These are phyloP conservation scores for Caenorhabditis briggsae DNA, from an alignment of 1,140 invertebrate species.

Conservation along the genomic window DNA sequence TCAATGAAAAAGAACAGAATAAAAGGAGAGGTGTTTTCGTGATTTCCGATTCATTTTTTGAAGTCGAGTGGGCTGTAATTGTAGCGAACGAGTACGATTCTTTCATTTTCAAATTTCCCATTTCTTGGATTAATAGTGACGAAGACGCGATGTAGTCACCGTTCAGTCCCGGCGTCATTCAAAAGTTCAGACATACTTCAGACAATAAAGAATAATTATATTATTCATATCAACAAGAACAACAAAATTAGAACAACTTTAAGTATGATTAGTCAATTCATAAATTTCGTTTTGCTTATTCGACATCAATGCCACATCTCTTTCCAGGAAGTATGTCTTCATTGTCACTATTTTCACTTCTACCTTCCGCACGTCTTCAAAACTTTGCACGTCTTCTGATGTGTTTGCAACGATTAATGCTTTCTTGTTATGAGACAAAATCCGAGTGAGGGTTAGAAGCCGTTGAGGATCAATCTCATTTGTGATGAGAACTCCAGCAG, in stretches of 20 bases:
- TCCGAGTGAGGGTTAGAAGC: slow-evolving; percentile 15
- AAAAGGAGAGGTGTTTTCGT: neutral
- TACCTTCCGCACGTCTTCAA: neutral
- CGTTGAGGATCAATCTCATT: slow-evolving; percentile 1
- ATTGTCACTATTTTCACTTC: slow-evolving; percentile 17
- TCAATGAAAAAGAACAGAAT: neutral
- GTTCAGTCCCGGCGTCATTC: too few species aligned
- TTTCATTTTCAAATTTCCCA: too few species aligned
- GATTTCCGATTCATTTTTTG: neutral
- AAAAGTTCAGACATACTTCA: too few species aligned
- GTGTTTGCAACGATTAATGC: slow-evolving; percentile 5
- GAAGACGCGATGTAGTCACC: too few species aligned
- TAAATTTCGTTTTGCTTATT: neutral
- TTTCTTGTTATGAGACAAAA: slow-evolving; percentile 25
- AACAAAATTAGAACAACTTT: neutral
- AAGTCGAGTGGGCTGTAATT: slow-evolving; percentile 29
- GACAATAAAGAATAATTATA: too few species aligned
- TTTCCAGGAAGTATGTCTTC: slow-evolving; percentile 32
- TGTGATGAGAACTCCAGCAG: slow-evolving; percentile 25
- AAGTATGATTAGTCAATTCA: neutral
- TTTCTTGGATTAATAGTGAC: too few species aligned
- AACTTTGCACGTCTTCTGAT: neutral
- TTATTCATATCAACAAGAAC: neutral
- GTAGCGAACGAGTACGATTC: neutral
- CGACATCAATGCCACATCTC: slow-evolving; percentile 25